These are phyloP conservation scores for Cheilosia urbana DNA, from an alignment of 2,888 invertebrate genomes.

Conservation along the genomic window DNA sequence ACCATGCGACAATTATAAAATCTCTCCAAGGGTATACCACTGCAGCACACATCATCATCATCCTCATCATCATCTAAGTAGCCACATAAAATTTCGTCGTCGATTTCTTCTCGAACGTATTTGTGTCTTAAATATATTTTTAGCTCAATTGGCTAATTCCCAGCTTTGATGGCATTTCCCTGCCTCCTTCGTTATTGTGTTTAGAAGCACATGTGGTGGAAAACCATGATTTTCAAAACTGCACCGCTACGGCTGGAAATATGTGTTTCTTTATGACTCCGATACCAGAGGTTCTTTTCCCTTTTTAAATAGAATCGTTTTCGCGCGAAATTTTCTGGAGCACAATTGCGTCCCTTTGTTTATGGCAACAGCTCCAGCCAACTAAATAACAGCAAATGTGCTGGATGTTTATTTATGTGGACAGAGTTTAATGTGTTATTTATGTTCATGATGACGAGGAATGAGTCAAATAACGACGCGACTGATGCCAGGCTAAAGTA, in stretches of 20 bases:
- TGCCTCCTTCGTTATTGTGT: conserved; percentile 36
- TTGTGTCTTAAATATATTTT: conserved; percentile 52
- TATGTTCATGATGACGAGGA: conserved; percentile 16
- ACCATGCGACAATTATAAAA: conserved; percentile 27
- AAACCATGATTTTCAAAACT: conserved; percentile 30
- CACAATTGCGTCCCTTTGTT: conserved; percentile 49
- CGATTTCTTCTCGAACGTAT: conserved; percentile 20
- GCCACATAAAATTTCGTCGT: conserved; percentile 31
- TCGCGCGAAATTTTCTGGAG: conserved; percentile 39
- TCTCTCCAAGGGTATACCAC: conserved; percentile 52
- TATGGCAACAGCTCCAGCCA: conserved; percentile 6
- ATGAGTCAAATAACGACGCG: conserved; percentile 23
- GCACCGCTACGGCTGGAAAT: not conserved
- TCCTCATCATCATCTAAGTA: conserved; percentile 17
- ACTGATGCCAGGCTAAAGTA: conserved; percentile 25
- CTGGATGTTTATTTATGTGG: conserved; percentile 3
- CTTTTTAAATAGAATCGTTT: conserved; percentile 22
- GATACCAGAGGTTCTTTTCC: conserved; percentile 23
- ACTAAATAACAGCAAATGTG: conserved; percentile 7
- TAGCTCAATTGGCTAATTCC: conserved; percentile 47
- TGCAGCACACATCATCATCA: conserved; percentile 26
- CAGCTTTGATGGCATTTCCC: conserved; percentile 45
- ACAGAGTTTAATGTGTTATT: conserved; percentile 39
- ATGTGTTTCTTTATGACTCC: conserved; percentile 14
- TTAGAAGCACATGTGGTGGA: conserved; percentile 24